Evolutionary conservation across 2,797 vertebrate genomes (phyloP).

Genomic region (Amblyopsis hoosieri): DNA sequence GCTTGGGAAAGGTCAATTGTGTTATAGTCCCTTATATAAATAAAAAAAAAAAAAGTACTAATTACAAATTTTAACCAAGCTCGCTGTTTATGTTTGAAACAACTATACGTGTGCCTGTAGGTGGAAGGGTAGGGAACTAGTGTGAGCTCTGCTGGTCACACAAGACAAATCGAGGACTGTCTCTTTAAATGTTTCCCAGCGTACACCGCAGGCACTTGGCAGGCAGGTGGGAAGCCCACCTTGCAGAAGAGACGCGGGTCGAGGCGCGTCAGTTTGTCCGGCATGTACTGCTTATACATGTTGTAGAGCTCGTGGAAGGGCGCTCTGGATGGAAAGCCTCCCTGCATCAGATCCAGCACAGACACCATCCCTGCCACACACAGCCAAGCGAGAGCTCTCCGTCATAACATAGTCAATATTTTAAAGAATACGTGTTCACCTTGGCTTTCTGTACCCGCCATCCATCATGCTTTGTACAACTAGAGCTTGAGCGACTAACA

Average conservation of each 20-base stretch:
- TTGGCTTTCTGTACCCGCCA: too few species aligned
- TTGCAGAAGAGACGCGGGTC: slow-evolving; percentile 98
- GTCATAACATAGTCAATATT: too few species aligned
- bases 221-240: slow-evolving; percentile 65
- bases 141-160: background rate
- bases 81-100: too few species aligned
- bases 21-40: too few species aligned
- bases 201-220: background rate
- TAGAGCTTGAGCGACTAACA: too few species aligned
- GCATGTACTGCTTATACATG: slow-evolving; percentile 98
- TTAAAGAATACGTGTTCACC: too few species aligned
- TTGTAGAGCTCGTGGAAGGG: slow-evolving; percentile 98
- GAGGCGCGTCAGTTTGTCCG: slow-evolving; percentile 89
- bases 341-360: slow-evolving; percentile 98
- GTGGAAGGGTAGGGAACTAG: background rate
- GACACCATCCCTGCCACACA: slow-evolving; percentile 91
- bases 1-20: too few species aligned
- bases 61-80: too few species aligned
- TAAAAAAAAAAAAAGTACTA: background rate
- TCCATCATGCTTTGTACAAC: too few species aligned
- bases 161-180: background rate
- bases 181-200: background rate
- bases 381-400: slow-evolving; percentile 1
- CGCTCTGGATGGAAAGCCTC: slow-evolving; percentile 95
- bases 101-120: too few species aligned